phyloP scores from a whole-genome alignment of 2,113 vertebrate genomes.

The Sminthopsis crassicaudata region DNA sequence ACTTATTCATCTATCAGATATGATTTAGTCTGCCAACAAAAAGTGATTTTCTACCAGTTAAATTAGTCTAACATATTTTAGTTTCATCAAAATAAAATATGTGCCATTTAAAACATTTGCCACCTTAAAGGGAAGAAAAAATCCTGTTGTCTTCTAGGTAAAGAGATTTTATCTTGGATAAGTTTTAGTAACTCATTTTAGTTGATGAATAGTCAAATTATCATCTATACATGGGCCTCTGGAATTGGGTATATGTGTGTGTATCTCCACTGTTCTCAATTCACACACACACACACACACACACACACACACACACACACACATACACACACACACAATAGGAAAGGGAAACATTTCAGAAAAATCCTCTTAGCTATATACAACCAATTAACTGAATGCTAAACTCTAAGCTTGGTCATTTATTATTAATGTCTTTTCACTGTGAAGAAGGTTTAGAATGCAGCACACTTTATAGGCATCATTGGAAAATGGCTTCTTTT shows the following conservation, averaged over 20 bases:
- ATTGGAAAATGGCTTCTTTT: background rate
- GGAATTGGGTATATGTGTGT: background rate
- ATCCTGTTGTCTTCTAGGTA: background rate
- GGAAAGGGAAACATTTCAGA: background rate
- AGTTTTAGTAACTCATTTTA: background rate
- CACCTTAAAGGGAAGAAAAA: background rate
- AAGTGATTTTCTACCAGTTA: slow-evolving; percentile 44
- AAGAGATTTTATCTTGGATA: background rate
- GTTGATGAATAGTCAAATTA: background rate
- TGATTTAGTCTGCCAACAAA: slow-evolving; percentile 27
- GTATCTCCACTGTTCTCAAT: slow-evolving; percentile 7
- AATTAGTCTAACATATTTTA: slow-evolving; percentile 9
- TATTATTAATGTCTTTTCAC: background rate
- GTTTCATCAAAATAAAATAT: slow-evolving; percentile 28
- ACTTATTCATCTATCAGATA: slow-evolving; percentile 45
- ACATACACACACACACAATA: background rate
- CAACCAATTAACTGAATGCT: background rate
- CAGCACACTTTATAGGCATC: background rate
- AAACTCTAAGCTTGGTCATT: background rate
- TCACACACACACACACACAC: too few species aligned
- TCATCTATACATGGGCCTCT: slow-evolving; percentile 9
- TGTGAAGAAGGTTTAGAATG: background rate
- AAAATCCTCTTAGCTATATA: slow-evolving; percentile 29
- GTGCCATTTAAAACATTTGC: background rate
- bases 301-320: too few species aligned